phyloP scores from a whole-genome alignment of 1,140 invertebrate genomes.

The Drosophila pruinosa region DNA sequence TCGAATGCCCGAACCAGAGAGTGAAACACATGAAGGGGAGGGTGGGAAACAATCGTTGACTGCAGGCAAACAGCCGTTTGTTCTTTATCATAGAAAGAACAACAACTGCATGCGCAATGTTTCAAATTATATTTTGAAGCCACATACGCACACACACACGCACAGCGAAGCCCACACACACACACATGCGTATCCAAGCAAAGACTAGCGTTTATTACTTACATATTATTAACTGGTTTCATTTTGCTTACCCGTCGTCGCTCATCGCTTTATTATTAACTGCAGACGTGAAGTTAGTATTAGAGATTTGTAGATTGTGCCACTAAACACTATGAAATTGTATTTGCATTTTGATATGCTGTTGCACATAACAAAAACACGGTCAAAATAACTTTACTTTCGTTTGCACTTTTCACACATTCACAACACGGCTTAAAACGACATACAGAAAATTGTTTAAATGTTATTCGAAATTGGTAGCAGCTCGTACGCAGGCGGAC shows the following conservation, averaged over 20 bases:
- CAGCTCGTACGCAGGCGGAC: slow-evolving; percentile 6
- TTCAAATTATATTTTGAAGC: slow-evolving; percentile 48
- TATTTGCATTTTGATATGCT: slow-evolving; percentile 56
- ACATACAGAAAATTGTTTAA: background rate
- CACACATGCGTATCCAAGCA: background rate
- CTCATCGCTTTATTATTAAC: slow-evolving; percentile 20
- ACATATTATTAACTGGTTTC: slow-evolving; percentile 53
- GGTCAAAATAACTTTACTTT: background rate
- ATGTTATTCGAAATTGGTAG: slow-evolving; percentile 27
- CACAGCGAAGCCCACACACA: background rate
- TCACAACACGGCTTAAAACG: slow-evolving; percentile 26
- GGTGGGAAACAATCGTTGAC: slow-evolving; percentile 21
- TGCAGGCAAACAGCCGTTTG: slow-evolving; percentile 41
- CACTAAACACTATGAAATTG: slow-evolving; percentile 29
- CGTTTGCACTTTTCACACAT: slow-evolving; percentile 5
- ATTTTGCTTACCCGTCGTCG: slow-evolving; percentile 43
- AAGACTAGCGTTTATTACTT: slow-evolving; percentile 10
- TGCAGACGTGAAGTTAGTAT: slow-evolving; percentile 14
- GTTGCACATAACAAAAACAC: slow-evolving; percentile 19
- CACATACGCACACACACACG: slow-evolving; percentile 31
- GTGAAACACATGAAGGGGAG: slow-evolving; percentile 2
- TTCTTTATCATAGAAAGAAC: slow-evolving; percentile 34
- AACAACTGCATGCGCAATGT: slow-evolving; percentile 30
- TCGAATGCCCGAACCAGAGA: background rate
- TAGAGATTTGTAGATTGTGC: slow-evolving; percentile 15